Evolutionary conservation across 2,113 vertebrate species (phyloP).

Genomic region (Myrmecophaga tridactyla): DNA sequence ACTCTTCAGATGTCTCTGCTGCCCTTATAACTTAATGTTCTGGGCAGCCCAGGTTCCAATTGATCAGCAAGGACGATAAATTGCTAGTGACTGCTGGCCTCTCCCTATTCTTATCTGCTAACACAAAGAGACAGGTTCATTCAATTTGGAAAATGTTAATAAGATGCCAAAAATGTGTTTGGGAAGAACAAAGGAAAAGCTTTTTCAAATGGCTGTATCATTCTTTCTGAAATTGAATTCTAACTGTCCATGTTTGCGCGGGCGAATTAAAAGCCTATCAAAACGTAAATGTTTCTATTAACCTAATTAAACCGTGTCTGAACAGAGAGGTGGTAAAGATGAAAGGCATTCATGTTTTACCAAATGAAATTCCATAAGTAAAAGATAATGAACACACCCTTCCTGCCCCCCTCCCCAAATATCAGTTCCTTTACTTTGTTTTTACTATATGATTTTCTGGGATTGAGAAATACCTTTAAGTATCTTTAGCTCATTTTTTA

Average conservation of each 20-base stretch:
- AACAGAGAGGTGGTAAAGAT: constrained; percentile 33
- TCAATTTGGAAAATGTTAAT: constrained; percentile 74
- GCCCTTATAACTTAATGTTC: constrained; percentile 69
- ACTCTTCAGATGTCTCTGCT: constrained; percentile 56
- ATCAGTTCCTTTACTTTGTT: not conserved
- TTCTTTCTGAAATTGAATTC: constrained; percentile 62
- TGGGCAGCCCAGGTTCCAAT: constrained; percentile 38
- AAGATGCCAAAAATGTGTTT: constrained; percentile 50
- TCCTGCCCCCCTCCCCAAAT: not conserved
- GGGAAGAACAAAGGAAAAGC: constrained; percentile 35
- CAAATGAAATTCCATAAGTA: not conserved
- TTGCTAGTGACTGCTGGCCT: constrained; percentile 66
- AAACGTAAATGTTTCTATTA: constrained; percentile 63
- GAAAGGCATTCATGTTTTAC: not conserved
- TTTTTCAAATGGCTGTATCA: constrained; percentile 15
- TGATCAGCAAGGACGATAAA: constrained; percentile 66
- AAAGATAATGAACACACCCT: not conserved
- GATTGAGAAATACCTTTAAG: not conserved
- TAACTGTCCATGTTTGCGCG: constrained; percentile 27
- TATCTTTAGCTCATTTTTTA: not conserved
- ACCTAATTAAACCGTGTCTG: constrained; percentile 63
- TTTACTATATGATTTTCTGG: constrained; percentile 18
- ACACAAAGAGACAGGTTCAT: constrained; percentile 71
- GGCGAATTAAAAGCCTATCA: constrained; percentile 71
- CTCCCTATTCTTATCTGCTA: constrained; percentile 68